phyloP scores from a whole-genome alignment of 2,797 vertebrate species.

The Enteromius viviparus region DNA sequence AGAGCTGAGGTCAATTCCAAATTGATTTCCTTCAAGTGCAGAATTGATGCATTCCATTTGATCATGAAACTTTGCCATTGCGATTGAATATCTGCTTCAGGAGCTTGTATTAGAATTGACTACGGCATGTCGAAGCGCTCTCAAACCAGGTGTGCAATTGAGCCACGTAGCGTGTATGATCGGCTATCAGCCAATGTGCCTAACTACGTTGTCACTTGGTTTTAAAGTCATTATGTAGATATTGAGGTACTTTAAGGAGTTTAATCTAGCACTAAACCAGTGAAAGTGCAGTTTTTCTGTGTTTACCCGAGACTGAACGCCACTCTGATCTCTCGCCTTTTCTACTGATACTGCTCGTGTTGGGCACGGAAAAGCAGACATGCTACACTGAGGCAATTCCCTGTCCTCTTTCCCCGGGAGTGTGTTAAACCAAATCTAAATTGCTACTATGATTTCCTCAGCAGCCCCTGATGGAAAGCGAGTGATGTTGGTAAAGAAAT shows the following conservation, averaged over 20 bases:
- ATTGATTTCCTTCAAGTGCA: constrained; percentile 77
- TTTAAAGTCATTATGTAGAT: constrained; percentile 34
- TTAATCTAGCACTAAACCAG: constrained; percentile 41
- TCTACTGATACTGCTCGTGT: constrained; percentile 36
- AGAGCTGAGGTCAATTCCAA: constrained; percentile 73
- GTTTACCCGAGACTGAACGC: background rate
- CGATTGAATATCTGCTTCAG: constrained; percentile 72
- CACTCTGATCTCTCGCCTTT: constrained; percentile 35
- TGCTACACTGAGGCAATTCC: constrained; percentile 71
- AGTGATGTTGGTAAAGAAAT: constrained; percentile 74
- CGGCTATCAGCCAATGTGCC: constrained; percentile 36
- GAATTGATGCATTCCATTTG: constrained; percentile 79
- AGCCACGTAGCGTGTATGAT: constrained; percentile 53
- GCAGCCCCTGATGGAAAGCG: constrained; percentile 68
- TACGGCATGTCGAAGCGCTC: constrained; percentile 66
- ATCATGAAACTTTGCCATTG: constrained; percentile 74
- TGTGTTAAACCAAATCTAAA: constrained; percentile 72
- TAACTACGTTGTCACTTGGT: constrained; percentile 28
- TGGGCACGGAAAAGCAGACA: constrained; percentile 51
- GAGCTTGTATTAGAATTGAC: constrained; percentile 73
- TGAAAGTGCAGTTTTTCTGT: constrained; percentile 23
- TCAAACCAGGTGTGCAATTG: constrained; percentile 77
- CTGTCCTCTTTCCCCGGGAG: constrained; percentile 62
- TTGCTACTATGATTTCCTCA: constrained; percentile 74
- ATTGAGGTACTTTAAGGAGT: background rate